phyloP scores from a whole-genome alignment of 2,113 vertebrate species.

The Hippocampus abdominalis region DNA sequence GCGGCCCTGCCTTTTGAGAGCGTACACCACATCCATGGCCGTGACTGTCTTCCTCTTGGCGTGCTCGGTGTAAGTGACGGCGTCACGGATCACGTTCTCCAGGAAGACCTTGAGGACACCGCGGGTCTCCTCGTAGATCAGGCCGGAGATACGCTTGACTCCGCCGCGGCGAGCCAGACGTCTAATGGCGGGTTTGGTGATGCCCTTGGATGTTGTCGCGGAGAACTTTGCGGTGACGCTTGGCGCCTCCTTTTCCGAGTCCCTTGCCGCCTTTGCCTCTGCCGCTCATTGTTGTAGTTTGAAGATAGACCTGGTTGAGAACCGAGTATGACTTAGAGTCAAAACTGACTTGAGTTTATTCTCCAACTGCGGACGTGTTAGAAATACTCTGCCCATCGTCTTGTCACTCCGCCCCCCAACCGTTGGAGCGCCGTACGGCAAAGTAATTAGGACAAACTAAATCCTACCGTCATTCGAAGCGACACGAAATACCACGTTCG shows the following conservation, averaged over 20 bases:
- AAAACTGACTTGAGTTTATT: background rate
- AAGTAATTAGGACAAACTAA: too few relatives aligned
- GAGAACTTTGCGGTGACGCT: background rate
- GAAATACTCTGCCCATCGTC: background rate
- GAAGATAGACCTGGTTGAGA: too few relatives aligned
- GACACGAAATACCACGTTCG: too few relatives aligned
- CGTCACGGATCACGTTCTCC: background rate
- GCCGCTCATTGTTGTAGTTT: background rate
- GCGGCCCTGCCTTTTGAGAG: background rate
- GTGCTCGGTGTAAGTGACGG: background rate
- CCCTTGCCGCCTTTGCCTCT: background rate
- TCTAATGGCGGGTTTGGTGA: background rate
- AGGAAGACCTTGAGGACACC: background rate
- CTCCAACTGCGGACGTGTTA: background rate
- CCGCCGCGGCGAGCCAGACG: background rate
- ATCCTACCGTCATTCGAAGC: too few relatives aligned
- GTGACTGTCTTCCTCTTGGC: background rate
- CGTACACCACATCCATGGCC: background rate
- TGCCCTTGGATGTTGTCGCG: background rate
- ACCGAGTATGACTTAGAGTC: accelerated
- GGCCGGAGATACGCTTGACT: background rate
- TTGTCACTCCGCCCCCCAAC: background rate
- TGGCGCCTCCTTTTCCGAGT: background rate
- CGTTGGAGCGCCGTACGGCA: too few relatives aligned
- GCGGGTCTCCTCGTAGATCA: background rate